Evolutionary conservation across 2,113 vertebrate species (phyloP), one percentile per base, ranked within the genome.

Genomic region (Panurus biarmicus): DNA sequence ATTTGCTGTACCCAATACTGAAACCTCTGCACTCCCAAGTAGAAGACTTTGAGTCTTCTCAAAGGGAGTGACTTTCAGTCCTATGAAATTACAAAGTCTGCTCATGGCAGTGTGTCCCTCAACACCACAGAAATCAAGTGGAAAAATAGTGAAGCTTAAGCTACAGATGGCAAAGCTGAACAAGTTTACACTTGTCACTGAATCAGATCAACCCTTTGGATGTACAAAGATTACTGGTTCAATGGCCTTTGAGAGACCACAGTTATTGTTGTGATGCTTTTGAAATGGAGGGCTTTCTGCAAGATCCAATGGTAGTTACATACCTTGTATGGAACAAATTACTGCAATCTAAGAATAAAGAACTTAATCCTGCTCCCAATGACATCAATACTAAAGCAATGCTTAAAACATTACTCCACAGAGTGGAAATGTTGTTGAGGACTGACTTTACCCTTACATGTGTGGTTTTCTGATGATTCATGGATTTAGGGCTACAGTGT

Each of bases 241-340:
- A 74, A 16, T 83, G 76, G 42, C 35, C 33, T 93, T 92, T 90
- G 87, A 95, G 87, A 96, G 79, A 87, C 47, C 89, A 74, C 42
- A 67, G 36, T 89, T 91, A 80, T 11, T 93, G 22, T 85, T 74
- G 81, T 26, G 26, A 60, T 75, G 92, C 36, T 29, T 94, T 53
- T 93, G 90, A 91, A 84, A 86, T 76, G 16, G 42, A 94, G 58
- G 62, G 38, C 53, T 78, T 79, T 94, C 91, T 92, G 65, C 84
- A 75, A 69, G 14, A 62, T 84, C 58, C 48, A 81, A 1, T 72
- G 70, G 71, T 93, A 95, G 93, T 83, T 94, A 88, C 66, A 94
- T 75, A 85, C 36, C 74, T 94, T 72, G 23, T 65, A 92, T 71
- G 85, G 96, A 87, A 88, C 65, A 78, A 91, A 89, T 93, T 94